Evolutionary conservation across 2,113 vertebrate genomes (phyloP).

Genomic region (Indicator maculatus): DNA sequence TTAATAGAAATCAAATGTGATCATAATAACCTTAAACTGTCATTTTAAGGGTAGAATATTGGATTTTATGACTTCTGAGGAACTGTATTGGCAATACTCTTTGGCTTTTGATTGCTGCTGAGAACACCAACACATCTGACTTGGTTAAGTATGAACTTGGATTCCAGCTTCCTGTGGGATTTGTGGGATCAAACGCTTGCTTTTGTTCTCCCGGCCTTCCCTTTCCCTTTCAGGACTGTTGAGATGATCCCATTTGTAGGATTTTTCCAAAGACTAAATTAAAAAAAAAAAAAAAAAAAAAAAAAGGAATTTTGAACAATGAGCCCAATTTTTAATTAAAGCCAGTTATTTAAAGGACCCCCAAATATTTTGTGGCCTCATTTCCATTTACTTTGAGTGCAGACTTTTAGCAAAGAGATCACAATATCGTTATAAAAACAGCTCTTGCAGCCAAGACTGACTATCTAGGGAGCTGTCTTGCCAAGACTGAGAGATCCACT

Average conservation of each 20-base stretch:
- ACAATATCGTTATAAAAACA: neutral
- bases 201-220: slow-evolving; percentile 28
- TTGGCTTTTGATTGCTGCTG: slow-evolving; percentile 32
- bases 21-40: slow-evolving; percentile 47
- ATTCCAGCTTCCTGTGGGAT: slow-evolving; percentile 28
- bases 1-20: slow-evolving; percentile 60
- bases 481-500: slow-evolving; percentile 32
- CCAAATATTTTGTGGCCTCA: slow-evolving; percentile 1
- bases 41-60: slow-evolving; percentile 72
- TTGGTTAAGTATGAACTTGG: neutral
- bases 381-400: neutral
- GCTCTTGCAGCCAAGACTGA: neutral
- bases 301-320: neutral
- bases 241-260: neutral
- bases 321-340: slow-evolving; percentile 29
- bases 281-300: neutral
- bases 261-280: slow-evolving; percentile 29
- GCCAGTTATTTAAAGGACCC: neutral
- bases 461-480: slow-evolving; percentile 9
- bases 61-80: slow-evolving; percentile 53
- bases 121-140: slow-evolving; percentile 15
- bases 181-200: neutral
- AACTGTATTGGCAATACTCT: slow-evolving; percentile 49
- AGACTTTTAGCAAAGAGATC: neutral
- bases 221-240: neutral